Base-by-base conservation (phyloP, 2,888 invertebrate genomes). In the Drosophila ustulata region DNA sequence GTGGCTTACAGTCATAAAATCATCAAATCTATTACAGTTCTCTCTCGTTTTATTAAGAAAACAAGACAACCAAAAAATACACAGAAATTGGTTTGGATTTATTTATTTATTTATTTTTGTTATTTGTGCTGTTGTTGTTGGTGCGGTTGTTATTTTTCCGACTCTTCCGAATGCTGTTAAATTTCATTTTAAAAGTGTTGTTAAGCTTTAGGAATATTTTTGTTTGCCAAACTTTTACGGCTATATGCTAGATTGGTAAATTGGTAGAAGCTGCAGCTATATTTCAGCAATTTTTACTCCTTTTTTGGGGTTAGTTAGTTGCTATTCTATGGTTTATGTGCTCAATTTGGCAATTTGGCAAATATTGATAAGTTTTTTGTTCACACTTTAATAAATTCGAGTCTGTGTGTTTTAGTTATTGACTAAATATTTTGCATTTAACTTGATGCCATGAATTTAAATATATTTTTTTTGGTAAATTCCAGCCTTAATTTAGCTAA, bases 11-110 rank as follows among this genome's bases (percentile, higher is more conserved):
- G 71, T 73, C 80, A 62, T 83, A 88, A 83, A 85, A 89, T 83
- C 88, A 85, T 89, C 76, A 83, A 83, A 89, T 70, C 88, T 84
- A 87, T 89, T 84, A 89, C 80, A 67, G 51, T 71, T 81, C 64
- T 51, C 59, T 56, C 9, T 41, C 46, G 25, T 74, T 68, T 68
- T 75, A 61, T 62, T 64, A 32, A 58, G 8, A 28, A 57, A 53
- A 39, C 39, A 50, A 25, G 43, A 61, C 32, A 47, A 18, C 11
- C 28, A 41, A 32, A 5, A 46, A 43, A 55, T 32, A 57, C 11
- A 13, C 43, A 50, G 18, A 68, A 52, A 56, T 56, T 52, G 26
- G 52, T 57, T 32, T 52, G 62, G 39, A 63, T 67, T 74, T 62
- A 41, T 55, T 50, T 46, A 56, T 34, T 34, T 45, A 46, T 46